A percentile compares a stretch with the other conserved stretches of the same genome.
These are phyloP conservation scores for Caenorhabditis sp. DNA, from an alignment of 2,888 invertebrate genomes.

Conservation along the genomic window DNA sequence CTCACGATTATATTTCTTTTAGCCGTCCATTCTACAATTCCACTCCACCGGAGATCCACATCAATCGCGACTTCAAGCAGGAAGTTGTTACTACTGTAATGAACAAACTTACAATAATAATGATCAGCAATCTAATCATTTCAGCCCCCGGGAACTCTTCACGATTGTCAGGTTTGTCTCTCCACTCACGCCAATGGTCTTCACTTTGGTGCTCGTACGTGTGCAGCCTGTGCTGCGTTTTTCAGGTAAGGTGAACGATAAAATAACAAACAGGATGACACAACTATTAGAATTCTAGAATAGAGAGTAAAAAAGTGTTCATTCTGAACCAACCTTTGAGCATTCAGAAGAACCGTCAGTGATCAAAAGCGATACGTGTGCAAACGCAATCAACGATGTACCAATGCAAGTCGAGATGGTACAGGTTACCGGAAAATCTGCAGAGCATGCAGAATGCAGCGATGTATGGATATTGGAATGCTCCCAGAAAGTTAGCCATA, in stretches of 20 bases:
- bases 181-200: conserved; percentile 81
- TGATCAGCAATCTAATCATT: neutral
- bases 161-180: conserved; percentile 75
- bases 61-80: conserved; percentile 31
- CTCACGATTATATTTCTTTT: conserved; percentile 12
- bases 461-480: conserved; percentile 82
- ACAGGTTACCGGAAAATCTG: conserved; percentile 82
- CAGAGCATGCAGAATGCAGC: conserved; percentile 79
- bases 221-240: conserved; percentile 82
- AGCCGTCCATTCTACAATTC: conserved; percentile 27
- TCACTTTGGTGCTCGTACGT: conserved; percentile 82
- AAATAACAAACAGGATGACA: neutral
- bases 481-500: conserved; percentile 80
- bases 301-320: too few relatives aligned
- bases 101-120: neutral
- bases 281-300: neutral
- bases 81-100: conserved; percentile 34
- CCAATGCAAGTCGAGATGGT: conserved; percentile 75
- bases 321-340: neutral
- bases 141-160: conserved; percentile 44
- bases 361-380: conserved; percentile 80
- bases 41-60: conserved; percentile 28
- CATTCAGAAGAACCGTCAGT: conserved; percentile 77
- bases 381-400: conserved; percentile 80
- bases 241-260: conserved; percentile 52